Base-by-base conservation (phyloP, 2,113 vertebrate species). In the Phyllostomus hastatus region DNA sequence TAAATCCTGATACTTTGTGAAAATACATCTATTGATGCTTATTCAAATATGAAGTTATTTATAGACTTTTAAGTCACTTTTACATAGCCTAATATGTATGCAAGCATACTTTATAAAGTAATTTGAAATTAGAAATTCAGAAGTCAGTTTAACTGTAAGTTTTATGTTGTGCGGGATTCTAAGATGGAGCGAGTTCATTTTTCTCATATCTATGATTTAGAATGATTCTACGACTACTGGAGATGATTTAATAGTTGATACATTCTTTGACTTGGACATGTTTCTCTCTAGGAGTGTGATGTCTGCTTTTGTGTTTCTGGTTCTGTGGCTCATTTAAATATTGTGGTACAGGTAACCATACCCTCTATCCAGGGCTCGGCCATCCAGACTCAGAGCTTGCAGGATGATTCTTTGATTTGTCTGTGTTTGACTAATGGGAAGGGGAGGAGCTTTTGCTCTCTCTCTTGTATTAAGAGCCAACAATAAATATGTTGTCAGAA, bases 1-100 rank as follows among this genome's bases (percentile, higher is more conserved):
- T 86, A 93, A 94, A 87, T 90, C 16, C 20, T 88, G 46, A 38
- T 94, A n/a, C 80, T 91, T 95, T 95, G 67, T 73, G 33, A 96
- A 93, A 92, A 83, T 67, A 41, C 7, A 46, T 88, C 48, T 61
- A 4, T n/a, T 92, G 61, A 43, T 96, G 24, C 57, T 80, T 91
- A 43, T 82, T 79, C 76, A 90, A 66, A 88, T 93, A 64, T 50
- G 43, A 91, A 92, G 75, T 75, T 82, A 67, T 38, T 72, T 4
- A 2, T 64, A 80, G 10, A 81, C 14, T 72, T 90, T 76, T 33
- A 76, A 4, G 33, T 85, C 10, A 4, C 35, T 59, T 91, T 88
- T 54, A 26, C 66, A 20, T 91, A 83, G 64, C n/a, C 22, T 67
- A 66, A 22, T 66, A 35, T 31, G 22, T 72, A 72, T 78, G 22